A percentile compares a stretch with the other conserved stretches of the same genome.
Evolutionary conservation across 2,797 vertebrate genomes (phyloP).

Genomic region (Mormyrops attenuatus): DNA sequence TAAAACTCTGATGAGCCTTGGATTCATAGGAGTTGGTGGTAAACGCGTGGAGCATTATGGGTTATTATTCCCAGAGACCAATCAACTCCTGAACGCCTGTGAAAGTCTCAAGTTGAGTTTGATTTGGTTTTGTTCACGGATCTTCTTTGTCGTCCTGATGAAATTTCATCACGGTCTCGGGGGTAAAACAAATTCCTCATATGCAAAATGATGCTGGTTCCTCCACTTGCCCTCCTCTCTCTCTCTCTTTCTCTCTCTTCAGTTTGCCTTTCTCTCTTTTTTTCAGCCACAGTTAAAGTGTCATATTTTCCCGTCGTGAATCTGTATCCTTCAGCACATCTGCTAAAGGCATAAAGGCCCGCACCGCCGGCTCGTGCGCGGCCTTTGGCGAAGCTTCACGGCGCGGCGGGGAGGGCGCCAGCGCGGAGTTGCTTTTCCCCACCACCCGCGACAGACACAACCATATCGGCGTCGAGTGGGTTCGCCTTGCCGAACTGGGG

Average conservation of each 20-base stretch:
- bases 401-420: neutral
- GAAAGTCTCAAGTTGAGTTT: neutral
- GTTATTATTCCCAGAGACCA: neutral
- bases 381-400: neutral
- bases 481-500: neutral
- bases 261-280: neutral
- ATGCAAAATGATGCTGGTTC: neutral
- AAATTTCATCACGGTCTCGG: neutral
- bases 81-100: neutral
- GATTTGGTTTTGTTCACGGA: neutral
- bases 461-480: neutral
- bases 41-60: neutral
- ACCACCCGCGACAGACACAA: neutral
- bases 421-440: neutral
- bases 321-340: slow-evolving; percentile 33
- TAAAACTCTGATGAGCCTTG: neutral
- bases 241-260: neutral
- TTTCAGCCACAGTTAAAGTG: neutral
- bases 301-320: slow-evolving; percentile 6
- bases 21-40: neutral
- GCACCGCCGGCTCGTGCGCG: neutral
- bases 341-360: slow-evolving; percentile 35
- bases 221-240: neutral
- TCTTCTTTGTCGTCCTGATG: neutral
- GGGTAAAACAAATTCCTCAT: neutral